Percentiles rank a stretch among this genome's conserved stretches.
These are phyloP conservation scores for Centropus bengalensis DNA, from an alignment of 2,113 vertebrate species.

Conservation along the genomic window DNA sequence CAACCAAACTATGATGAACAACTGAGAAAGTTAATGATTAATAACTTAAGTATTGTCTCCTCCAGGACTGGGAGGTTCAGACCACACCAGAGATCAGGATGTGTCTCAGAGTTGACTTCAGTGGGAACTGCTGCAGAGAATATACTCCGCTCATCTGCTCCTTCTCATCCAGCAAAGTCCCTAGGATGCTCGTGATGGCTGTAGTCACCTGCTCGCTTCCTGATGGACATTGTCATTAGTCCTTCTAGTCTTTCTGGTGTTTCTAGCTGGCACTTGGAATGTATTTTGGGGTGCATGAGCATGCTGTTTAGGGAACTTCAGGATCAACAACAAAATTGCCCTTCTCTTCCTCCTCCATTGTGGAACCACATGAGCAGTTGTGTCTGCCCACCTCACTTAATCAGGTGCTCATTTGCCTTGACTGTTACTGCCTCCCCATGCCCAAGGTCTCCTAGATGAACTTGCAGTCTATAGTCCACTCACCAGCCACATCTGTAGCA, in stretches of 20 bases:
- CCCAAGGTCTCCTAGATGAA: background rate
- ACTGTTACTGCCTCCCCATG: background rate
- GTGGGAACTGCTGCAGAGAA: background rate
- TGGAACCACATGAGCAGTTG: background rate
- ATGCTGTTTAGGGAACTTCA: background rate
- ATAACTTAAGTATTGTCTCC: background rate
- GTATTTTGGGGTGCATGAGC: background rate
- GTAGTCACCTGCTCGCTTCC: background rate
- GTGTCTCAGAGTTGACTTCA: background rate
- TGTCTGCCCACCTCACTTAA: background rate
- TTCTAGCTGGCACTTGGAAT: background rate
- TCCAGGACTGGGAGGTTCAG: background rate
- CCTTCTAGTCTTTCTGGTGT: background rate
- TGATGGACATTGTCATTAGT: background rate
- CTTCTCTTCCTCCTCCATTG: background rate
- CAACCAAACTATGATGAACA: background rate
- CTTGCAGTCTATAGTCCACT: background rate
- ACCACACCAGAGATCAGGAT: background rate
- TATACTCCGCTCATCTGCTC: background rate
- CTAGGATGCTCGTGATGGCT: background rate
- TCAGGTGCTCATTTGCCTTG: background rate
- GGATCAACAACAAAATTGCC: background rate
- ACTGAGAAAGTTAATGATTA: background rate
- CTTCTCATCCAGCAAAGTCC: background rate
- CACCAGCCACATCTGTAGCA: background rate